Conservation (phyloP, 1,140 invertebrate genomes). For the Solen grandis region DNA sequence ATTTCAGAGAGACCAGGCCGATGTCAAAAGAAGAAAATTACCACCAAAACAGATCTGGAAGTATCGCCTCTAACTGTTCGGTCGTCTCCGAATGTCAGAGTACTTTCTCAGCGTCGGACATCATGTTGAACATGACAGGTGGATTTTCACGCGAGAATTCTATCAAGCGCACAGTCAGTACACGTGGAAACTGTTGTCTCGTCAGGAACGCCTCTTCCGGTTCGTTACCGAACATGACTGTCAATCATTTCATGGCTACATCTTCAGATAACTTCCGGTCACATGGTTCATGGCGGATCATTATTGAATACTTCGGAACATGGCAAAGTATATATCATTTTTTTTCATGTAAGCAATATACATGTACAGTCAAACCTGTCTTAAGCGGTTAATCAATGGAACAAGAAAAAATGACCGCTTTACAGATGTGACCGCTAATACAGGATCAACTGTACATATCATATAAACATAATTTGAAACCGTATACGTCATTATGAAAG, state of each 20-base stretch:
- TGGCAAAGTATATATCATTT: conserved; percentile 71
- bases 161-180: conserved; percentile 59
- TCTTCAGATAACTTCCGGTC: conserved; percentile 74
- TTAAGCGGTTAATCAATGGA: too few relatives aligned
- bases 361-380: too few relatives aligned
- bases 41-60: conserved; percentile 33
- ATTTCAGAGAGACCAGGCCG: too few relatives aligned
- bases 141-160: conserved; percentile 38
- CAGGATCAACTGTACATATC: too few relatives aligned
- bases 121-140: conserved; percentile 60
- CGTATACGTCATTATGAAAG: too few relatives aligned
- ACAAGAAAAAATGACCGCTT: too few relatives aligned
- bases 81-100: conserved; percentile 56
- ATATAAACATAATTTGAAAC: too few relatives aligned
- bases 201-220: conserved; percentile 54
- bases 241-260: conserved; percentile 74
- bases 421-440: too few relatives aligned
- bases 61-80: conserved; percentile 21
- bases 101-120: conserved; percentile 65
- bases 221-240: conserved; percentile 70
- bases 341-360: too few relatives aligned
- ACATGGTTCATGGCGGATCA: conserved; percentile 69
- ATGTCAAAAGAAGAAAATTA: neutral
- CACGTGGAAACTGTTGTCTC: conserved; percentile 41
- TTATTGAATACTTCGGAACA: conserved; percentile 66